Conservation (phyloP, 2,797 vertebrate genomes). For the Lepus townsendii region DNA sequence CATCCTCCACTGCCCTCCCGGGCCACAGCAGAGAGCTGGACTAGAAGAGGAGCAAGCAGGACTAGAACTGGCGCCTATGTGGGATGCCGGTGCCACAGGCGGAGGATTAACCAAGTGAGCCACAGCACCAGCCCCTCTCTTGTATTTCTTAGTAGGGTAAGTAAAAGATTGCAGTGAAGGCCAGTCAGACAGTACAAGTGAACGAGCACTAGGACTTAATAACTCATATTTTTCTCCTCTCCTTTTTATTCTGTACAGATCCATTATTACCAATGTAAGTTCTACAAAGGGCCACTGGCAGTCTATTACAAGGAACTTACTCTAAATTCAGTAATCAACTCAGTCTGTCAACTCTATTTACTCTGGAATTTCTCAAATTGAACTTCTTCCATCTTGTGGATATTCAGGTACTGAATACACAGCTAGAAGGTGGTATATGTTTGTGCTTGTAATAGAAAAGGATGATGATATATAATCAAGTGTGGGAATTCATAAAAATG, state of each 20-base stretch:
- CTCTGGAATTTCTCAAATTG: slow-evolving; percentile 33
- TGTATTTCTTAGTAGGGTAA: slow-evolving; percentile 27
- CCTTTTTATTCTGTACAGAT: background rate
- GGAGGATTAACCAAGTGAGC: no score
- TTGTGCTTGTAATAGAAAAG: background rate
- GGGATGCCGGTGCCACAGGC: no score
- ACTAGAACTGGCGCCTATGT: no score
- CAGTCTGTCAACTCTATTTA: background rate
- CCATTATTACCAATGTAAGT: background rate
- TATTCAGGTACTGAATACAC: background rate
- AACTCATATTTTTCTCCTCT: background rate
- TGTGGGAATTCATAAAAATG: background rate
- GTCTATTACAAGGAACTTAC: background rate
- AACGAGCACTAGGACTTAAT: background rate
- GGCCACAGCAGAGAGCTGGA: no score
- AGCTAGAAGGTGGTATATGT: background rate
- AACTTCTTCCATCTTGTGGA: background rate
- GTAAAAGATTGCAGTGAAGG: background rate
- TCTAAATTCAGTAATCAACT: background rate
- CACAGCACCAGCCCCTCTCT: background rate
- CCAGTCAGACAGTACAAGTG: background rate
- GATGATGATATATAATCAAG: background rate
- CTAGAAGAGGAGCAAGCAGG: no score
- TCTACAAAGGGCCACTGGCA: background rate
- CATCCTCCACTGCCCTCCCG: no score